phyloP scores from a whole-genome alignment of 2,888 invertebrate genomes.

The Fragum fragum region DNA sequence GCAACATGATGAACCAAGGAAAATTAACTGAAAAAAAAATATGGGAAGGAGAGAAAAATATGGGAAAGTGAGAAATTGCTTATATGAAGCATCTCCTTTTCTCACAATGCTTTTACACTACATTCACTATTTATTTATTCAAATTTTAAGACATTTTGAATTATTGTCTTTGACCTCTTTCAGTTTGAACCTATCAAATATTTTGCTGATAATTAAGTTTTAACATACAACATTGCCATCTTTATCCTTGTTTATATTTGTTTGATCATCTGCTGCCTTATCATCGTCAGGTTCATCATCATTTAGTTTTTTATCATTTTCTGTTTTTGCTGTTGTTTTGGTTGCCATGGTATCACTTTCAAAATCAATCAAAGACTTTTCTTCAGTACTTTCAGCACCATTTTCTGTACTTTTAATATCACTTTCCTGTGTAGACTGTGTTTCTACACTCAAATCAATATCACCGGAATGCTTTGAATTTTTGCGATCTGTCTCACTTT shows the following conservation, averaged over 20 bases:
- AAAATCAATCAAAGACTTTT: conserved; percentile 39
- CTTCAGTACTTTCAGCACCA: conserved; percentile 5
- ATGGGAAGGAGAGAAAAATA: too few relatives aligned
- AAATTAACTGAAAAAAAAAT: too few relatives aligned
- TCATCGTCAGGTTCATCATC: background rate
- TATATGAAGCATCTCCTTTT: too few relatives aligned
- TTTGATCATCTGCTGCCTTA: background rate
- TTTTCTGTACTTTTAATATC: background rate
- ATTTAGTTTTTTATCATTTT: background rate
- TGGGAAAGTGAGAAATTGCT: too few relatives aligned
- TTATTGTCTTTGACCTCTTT: too few relatives aligned
- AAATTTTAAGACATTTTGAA: too few relatives aligned
- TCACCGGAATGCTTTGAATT: conserved; percentile 38
- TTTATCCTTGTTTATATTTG: background rate
- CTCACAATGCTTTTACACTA: too few relatives aligned
- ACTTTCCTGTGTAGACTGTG: background rate
- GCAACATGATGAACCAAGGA: too few relatives aligned
- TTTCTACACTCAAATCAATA: conserved; percentile 18
- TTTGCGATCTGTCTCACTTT: conserved; percentile 30
- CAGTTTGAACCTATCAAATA: too few relatives aligned
- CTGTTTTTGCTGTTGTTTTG: background rate
- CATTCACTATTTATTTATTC: too few relatives aligned
- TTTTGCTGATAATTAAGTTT: too few relatives aligned
- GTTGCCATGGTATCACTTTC: conserved; percentile 9
- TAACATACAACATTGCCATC: conserved; percentile 42